phyloP scores from a whole-genome alignment of 2,888 invertebrate genomes.

The Dicycla oo region DNA sequence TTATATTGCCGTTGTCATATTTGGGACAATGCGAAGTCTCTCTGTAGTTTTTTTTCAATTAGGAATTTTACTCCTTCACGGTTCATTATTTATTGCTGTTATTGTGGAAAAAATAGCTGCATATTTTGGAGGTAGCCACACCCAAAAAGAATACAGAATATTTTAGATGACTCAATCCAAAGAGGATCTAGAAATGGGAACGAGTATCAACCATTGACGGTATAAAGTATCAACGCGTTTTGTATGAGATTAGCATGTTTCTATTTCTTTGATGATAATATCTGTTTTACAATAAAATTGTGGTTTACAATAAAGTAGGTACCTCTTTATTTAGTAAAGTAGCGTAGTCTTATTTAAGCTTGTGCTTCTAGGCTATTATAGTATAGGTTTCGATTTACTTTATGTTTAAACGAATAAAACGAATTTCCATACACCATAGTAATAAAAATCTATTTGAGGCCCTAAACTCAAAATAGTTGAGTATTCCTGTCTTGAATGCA shows the following conservation, averaged over 20 bases:
- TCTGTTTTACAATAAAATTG: too few relatives aligned
- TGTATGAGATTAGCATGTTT: not conserved
- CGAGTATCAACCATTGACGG: slow-evolving; percentile 10
- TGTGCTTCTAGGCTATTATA: not conserved
- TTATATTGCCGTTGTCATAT: not conserved
- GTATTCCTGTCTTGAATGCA: not conserved
- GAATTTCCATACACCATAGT: not conserved
- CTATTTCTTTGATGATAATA: not conserved
- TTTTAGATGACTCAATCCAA: slow-evolving; percentile 36
- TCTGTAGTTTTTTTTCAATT: not conserved
- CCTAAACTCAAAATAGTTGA: not conserved
- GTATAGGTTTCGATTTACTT: not conserved
- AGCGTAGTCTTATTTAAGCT: not conserved
- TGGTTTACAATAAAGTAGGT: not conserved
- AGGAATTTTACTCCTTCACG: not conserved
- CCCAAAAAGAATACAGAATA: not conserved
- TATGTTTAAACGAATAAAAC: too few relatives aligned
- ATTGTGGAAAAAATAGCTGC: too few relatives aligned
- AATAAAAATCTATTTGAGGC: not conserved
- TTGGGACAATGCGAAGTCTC: slow-evolving; percentile 5
- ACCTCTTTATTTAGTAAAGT: not conserved
- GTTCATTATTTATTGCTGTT: not conserved
- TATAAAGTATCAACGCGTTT: not conserved
- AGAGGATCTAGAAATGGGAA: slow-evolving; percentile 34
- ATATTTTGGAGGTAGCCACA: not conserved